Percentiles rank a stretch among this genome's conserved stretches.
Conservation (phyloP, 2,888 invertebrate genomes). For the Chaitophorus viminalis region DNA sequence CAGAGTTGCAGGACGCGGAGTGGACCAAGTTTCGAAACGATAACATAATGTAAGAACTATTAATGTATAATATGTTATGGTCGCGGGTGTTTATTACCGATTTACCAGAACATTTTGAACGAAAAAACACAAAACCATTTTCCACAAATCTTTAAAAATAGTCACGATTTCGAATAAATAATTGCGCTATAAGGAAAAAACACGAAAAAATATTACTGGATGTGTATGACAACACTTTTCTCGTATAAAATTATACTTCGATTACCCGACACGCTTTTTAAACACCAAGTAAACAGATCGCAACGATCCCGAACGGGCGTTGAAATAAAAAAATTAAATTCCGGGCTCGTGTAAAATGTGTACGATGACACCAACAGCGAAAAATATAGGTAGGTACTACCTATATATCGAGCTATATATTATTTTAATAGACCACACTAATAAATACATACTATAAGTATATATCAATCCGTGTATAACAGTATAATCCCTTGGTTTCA, state of each 20-base stretch:
- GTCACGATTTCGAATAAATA: background rate
- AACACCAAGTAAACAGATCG: background rate
- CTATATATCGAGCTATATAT: no score
- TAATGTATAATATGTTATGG: no score
- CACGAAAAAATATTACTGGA: background rate
- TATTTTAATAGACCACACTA: no score
- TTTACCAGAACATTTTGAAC: background rate
- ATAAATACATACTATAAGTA: no score
- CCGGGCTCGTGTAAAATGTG: background rate
- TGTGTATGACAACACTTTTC: background rate
- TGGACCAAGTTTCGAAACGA: background rate
- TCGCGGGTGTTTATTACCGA: background rate
- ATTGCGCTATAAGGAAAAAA: background rate
- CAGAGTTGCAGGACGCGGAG: background rate
- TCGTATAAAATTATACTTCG: background rate
- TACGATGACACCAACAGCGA: background rate
- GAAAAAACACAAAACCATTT: background rate
- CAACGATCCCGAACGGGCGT: background rate
- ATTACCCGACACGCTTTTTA: conserved; percentile 27
- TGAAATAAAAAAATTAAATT: background rate
- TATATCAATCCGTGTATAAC: no score
- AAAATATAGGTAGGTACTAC: background rate
- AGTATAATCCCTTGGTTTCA: background rate
- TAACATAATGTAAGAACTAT: background rate
- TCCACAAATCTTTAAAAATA: background rate